Evolutionary conservation across 2,113 vertebrate genomes (phyloP).

Genomic region (Hemicordylus capensis): DNA sequence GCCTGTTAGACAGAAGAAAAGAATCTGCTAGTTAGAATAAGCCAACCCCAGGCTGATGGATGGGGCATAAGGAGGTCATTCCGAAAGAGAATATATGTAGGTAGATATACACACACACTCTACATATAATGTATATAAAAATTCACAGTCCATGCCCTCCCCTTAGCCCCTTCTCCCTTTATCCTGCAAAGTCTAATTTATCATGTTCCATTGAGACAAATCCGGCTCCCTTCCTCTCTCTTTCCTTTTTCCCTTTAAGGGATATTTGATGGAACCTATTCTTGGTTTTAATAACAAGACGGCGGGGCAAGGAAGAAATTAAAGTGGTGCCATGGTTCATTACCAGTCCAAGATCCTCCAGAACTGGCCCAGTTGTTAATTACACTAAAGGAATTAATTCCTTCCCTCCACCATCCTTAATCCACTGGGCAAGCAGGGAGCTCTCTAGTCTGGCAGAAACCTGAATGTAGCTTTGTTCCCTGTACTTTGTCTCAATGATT

Average conservation of each 20-base stretch:
- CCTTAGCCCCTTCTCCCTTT: conserved; percentile 70
- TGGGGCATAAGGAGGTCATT: conserved; percentile 94
- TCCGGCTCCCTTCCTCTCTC: conserved; percentile 72
- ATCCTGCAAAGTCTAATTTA: conserved; percentile 81
- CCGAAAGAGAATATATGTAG: conserved; percentile 80
- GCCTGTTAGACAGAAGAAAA: conserved; percentile 90
- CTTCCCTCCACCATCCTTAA: conserved; percentile 59
- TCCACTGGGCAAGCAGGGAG: conserved; percentile 17
- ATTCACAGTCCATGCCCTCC: conserved; percentile 61
- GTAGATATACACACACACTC: not conserved
- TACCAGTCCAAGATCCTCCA: conserved; percentile 78
- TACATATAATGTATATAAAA: conserved; percentile 35
- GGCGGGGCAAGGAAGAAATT: conserved; percentile 76
- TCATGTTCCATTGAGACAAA: conserved; percentile 84
- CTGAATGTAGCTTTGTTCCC: not conserved
- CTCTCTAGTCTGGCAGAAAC: not conserved
- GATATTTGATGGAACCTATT: conserved; percentile 79
- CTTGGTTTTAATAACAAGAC: conserved; percentile 80
- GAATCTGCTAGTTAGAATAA: conserved; percentile 95
- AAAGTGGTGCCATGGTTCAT: conserved; percentile 86
- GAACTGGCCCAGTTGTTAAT: conserved; percentile 87
- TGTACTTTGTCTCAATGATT: conserved; percentile 35
- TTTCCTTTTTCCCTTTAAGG: conserved; percentile 75
- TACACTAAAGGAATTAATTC: conserved; percentile 89
- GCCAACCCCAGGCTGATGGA: conserved; percentile 96